These are phyloP conservation scores for Meta bourneti DNA, from an alignment of 2,888 invertebrate species.

Conservation along the genomic window DNA sequence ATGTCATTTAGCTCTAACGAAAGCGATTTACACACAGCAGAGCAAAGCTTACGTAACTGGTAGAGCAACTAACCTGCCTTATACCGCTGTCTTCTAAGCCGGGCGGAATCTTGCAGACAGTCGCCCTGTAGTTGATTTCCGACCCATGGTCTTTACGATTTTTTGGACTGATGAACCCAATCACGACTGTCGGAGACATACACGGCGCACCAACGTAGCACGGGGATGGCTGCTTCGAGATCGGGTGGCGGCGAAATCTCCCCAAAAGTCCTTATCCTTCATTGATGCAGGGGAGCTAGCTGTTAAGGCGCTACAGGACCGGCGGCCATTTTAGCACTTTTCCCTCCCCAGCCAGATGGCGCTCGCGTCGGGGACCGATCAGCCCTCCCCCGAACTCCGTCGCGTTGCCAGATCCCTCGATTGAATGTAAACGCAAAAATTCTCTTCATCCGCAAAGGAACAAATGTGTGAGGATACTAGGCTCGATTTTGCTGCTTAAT, in stretches of 20 bases:
- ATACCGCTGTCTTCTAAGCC: constrained; percentile 45
- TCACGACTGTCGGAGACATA: constrained; percentile 62
- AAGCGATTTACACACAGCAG: too few relatives aligned
- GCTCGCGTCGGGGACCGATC: constrained; percentile 1
- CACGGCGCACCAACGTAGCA: constrained; percentile 35
- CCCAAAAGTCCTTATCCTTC: constrained; percentile 45
- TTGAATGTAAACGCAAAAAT: constrained; percentile 71
- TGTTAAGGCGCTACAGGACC: constrained; percentile 52
- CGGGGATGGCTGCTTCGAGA: neutral
- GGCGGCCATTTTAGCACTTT: constrained; percentile 71
- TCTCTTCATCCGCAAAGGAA: constrained; percentile 36
- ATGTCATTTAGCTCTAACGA: too few relatives aligned
- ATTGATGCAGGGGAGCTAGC: constrained; percentile 60
- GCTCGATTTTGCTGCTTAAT: constrained; percentile 53
- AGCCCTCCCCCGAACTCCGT: neutral
- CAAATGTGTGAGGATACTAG: constrained; percentile 71
- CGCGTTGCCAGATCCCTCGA: constrained; percentile 67
- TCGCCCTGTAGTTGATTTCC: constrained; percentile 9
- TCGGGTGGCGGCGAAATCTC: constrained; percentile 12
- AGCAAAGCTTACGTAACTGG: neutral
- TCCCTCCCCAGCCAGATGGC: constrained; percentile 51
- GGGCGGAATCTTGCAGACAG: constrained; percentile 59
- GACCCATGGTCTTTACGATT: constrained; percentile 45
- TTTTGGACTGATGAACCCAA: constrained; percentile 35
- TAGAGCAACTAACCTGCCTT: constrained; percentile 60